These are phyloP conservation scores for Microchirus variegatus DNA, from an alignment of 2,797 vertebrate species.

Conservation along the genomic window DNA sequence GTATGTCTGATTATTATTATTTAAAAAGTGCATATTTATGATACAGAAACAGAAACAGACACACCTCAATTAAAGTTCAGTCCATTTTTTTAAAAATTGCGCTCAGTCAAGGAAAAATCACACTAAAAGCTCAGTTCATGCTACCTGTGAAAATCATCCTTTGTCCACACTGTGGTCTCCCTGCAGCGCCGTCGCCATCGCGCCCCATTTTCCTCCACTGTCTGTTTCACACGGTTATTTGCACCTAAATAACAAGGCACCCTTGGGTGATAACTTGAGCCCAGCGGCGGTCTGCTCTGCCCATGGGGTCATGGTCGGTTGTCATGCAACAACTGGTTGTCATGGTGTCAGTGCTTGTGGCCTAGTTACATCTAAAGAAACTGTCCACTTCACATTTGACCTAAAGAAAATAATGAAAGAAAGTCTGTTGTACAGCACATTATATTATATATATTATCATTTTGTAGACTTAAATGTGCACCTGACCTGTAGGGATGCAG, in stretches of 20 bases:
- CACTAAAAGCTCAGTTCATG: neutral
- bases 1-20: no score
- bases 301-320: constrained; percentile 53
- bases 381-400: neutral
- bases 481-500: neutral
- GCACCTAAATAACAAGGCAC: constrained; percentile 1
- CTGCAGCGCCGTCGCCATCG: constrained; percentile 13
- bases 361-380: constrained; percentile 38
- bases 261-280: constrained; percentile 46
- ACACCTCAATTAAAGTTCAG: neutral
- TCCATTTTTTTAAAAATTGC: neutral
- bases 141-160: constrained; percentile 84
- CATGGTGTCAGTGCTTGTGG: constrained; percentile 49
- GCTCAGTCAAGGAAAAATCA: neutral
- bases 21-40: no score
- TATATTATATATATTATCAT: no score
- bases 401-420: no score
- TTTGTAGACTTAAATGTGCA: no score
- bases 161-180: constrained; percentile 48
- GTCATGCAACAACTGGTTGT: constrained; percentile 55
- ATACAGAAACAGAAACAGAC: no score
- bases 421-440: no score
- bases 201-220: constrained; percentile 4
- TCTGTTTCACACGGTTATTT: neutral
- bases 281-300: constrained; percentile 28